These are phyloP conservation scores for Actinia tenebrosa DNA, from an alignment of 64 coral and sea anemone species.

Conservation along the genomic window DNA sequence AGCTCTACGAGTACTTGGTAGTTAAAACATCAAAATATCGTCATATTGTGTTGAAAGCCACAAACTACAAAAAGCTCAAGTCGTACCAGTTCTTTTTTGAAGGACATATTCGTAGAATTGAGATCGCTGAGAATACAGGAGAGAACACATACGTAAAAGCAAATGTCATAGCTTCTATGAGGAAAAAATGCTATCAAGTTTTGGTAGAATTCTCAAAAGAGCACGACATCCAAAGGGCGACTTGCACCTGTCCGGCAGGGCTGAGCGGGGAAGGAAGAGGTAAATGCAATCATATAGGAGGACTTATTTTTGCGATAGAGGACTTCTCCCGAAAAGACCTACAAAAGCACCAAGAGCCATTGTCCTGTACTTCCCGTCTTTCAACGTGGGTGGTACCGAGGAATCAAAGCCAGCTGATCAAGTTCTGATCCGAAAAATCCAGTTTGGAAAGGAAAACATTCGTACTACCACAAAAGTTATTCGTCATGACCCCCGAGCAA, in stretches of 20 bases:
- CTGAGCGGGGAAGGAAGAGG: constrained; percentile 36
- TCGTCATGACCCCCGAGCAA: too few species aligned
- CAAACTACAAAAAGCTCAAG: not conserved
- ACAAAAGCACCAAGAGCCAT: constrained; percentile 34
- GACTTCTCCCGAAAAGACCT: constrained; percentile 44
- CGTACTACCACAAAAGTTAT: too few species aligned
- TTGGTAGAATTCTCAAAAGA: constrained; percentile 36
- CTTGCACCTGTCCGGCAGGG: constrained; percentile 32
- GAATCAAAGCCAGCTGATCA: constrained; percentile 7
- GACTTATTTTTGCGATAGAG: constrained; percentile 28
- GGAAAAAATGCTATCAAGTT: constrained; percentile 38
- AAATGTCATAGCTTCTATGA: constrained; percentile 51
- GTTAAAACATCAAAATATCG: not conserved
- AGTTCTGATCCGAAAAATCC: not conserved
- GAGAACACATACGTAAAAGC: constrained; percentile 54
- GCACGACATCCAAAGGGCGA: constrained; percentile 15
- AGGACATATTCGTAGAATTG: constrained; percentile 41
- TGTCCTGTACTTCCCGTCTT: constrained; percentile 57
- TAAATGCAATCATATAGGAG: constrained; percentile 65
- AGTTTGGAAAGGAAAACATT: too few species aligned
- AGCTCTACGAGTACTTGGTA: not conserved
- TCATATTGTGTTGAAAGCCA: too few species aligned
- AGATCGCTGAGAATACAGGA: constrained; percentile 21
- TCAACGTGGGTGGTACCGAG: constrained; percentile 51
- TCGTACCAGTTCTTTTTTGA: not conserved